Evolutionary conservation across 1,140 invertebrate genomes (phyloP).

Genomic region (Agrilus planipennis): DNA sequence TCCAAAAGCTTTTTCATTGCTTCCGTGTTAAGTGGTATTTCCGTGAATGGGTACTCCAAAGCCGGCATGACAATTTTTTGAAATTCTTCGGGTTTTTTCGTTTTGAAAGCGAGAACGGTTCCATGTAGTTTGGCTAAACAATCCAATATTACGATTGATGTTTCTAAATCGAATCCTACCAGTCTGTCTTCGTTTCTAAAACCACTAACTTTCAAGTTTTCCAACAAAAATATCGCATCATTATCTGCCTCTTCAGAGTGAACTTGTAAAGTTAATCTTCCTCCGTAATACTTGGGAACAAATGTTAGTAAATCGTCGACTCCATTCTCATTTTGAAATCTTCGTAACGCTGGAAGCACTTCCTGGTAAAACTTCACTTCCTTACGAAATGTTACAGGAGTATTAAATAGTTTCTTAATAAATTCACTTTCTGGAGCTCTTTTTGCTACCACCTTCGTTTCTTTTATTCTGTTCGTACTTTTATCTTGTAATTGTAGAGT

Average conservation of each 20-base stretch:
- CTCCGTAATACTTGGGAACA: neutral
- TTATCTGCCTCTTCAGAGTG: conserved; percentile 15
- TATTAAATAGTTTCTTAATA: conserved; percentile 40
- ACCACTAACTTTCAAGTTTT: conserved; percentile 30
- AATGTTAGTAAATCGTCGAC: neutral
- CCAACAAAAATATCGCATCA: conserved; percentile 31
- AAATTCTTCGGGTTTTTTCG: conserved; percentile 34
- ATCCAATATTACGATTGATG: conserved; percentile 24
- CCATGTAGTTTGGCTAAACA: conserved; percentile 34
- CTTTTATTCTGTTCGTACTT: conserved; percentile 12
- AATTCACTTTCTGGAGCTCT: conserved; percentile 37
- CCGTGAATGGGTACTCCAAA: no score
- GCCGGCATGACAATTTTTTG: conserved; percentile 25
- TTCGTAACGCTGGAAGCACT: conserved; percentile 34
- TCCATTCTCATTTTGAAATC: conserved; percentile 36
- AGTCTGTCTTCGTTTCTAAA: conserved; percentile 24
- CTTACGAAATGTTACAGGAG: conserved; percentile 39
- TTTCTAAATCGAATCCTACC: conserved; percentile 30
- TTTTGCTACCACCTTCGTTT: conserved; percentile 38
- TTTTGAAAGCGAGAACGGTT: conserved; percentile 28
- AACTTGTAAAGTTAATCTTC: neutral
- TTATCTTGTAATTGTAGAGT: conserved; percentile 20
- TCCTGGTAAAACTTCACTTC: conserved; percentile 40
- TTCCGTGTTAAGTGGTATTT: no score
- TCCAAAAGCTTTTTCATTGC: no score